Base-by-base conservation (phyloP, 1,140 invertebrate genomes). In the Drosophila albomicans region DNA sequence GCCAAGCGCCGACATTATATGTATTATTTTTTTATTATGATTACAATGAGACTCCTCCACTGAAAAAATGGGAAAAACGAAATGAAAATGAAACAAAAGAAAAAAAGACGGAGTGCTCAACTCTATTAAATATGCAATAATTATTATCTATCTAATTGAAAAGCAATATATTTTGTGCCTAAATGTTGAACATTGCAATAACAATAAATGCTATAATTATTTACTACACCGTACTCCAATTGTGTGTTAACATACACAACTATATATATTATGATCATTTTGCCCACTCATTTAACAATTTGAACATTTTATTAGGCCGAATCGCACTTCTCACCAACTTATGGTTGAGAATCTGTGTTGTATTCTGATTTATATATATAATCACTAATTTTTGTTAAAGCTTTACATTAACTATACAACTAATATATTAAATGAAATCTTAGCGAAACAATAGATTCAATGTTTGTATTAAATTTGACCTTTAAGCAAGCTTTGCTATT, bases 81-180 rank as follows among this genome's bases (percentile, higher is more conserved):
- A 54, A 52, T 13, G 11, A 13, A 54, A 54, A 35, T 15, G 35
- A 41, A 65, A 25, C 15, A 30, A 67, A 70, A 38, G 25, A 13
- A 49, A 49, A 74, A 79, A 78, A 74, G 65, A 73, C 78, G 59
- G 74, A 56, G 62, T 57, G 16, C 13, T 38, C 46, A 62, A 38
- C 63, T 71, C 80, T 58, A 65, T 63, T 79, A 67, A 79, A 48
- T 69, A 81, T 81, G 67, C 70, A 81, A 78, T 78, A 79, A 69
- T 72, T 78, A 68, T 66, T 32, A 38, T 73, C 49, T 75, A 79
- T 75, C 57, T 65, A 84, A 89, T 74, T 76, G 66, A 89, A 61
- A 87, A 89, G 85, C 85, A 90, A 89, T 89, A 89, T 90, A 75
- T 76, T 89, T 89, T 89, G 85, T 90, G 85, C 86, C 85, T 89